Evolutionary conservation across 2,888 invertebrate species (phyloP), one percentile per base, ranked within the genome.

Genomic region (Rapana venosa): DNA sequence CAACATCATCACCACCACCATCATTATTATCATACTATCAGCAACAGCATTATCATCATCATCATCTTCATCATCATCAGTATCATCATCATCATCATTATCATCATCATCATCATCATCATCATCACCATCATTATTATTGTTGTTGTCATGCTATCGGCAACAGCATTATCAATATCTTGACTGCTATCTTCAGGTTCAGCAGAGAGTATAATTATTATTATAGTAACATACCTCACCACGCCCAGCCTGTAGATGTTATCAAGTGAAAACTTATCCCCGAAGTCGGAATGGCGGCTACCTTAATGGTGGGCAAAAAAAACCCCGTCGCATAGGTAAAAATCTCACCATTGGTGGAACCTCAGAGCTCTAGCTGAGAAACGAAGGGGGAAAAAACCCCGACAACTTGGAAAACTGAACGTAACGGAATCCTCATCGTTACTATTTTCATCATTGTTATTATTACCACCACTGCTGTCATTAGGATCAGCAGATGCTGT

Each of bases 211-310:
- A n/a, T n/a, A n/a, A n/a, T n/a, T n/a, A n/a, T n/a, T n/a, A n/a
- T n/a, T n/a, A n/a, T n/a, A n/a, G n/a, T n/a, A n/a, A n/a, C n/a
- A n/a, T n/a, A 98, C 70, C 98, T 98, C 93, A 98, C 97, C 86
- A 98, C 97, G 26, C 98, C 98, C 90, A 99, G 97, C 4, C 99
- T 99, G 96, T 99, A 99, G 91, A 99, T 98, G 97, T 98, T 35
- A 22, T 81, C 15, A 26, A n/a, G n/a, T n/a, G n/a, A n/a, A n/a
- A n/a, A n/a, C n/a, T n/a, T n/a, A n/a, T n/a, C n/a, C n/a, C n/a
- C n/a, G n/a, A n/a, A n/a, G n/a, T n/a, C n/a, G n/a, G n/a, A n/a
- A n/a, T n/a, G n/a, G n/a, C n/a, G n/a, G n/a, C n/a, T n/a, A n/a
- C n/a, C n/a, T n/a, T n/a, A n/a, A n/a, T n/a, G n/a, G n/a, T n/a